Percentiles rank a stretch among this genome's conserved stretches.
Conservation (phyloP, 2,888 invertebrate genomes). For the Silvanus unidentatus region DNA sequence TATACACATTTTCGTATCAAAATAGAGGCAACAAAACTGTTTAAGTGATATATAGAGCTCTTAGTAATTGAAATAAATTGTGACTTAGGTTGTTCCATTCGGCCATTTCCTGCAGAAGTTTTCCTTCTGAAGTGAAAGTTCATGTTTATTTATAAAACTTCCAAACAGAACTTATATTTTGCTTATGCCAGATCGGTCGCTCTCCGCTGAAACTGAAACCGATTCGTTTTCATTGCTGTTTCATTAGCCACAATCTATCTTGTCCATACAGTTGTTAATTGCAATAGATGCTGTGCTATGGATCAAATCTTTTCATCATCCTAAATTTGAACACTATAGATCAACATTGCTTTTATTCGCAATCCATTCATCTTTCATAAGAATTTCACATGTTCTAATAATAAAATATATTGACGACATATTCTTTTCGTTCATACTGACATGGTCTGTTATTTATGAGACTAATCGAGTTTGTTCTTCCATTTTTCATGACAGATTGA, state of each 20-base stretch:
- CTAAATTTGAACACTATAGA: too few relatives aligned
- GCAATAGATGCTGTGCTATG: too few relatives aligned
- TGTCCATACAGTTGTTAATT: too few relatives aligned
- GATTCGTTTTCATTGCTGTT: background rate
- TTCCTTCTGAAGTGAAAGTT: slow-evolving; percentile 19
- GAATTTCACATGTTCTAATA: too few relatives aligned
- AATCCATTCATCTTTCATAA: too few relatives aligned
- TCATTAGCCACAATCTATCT: too few relatives aligned
- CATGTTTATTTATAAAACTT: slow-evolving; percentile 23
- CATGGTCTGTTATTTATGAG: background rate
- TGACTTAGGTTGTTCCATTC: slow-evolving; percentile 17
- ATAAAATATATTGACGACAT: too few relatives aligned
- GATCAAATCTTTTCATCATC: too few relatives aligned
- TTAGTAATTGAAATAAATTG: slow-evolving; percentile 27
- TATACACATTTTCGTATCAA: slow-evolving; percentile 23
- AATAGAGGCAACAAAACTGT: slow-evolving; percentile 23
- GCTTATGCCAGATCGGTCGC: slow-evolving; percentile 10
- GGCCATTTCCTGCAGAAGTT: slow-evolving; percentile 20
- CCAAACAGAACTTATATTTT: slow-evolving; percentile 3
- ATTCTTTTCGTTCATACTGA: too few relatives aligned
- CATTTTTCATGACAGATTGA: slow-evolving; percentile 26
- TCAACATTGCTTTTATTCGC: too few relatives aligned
- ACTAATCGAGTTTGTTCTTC: slow-evolving; percentile 25
- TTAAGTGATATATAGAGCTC: slow-evolving; percentile 26
- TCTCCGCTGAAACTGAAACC: background rate